A percentile compares a stretch with the other conserved stretches of the same genome.
Conservation (phyloP, 2,113 vertebrate species). For the Bufo bufo region DNA sequence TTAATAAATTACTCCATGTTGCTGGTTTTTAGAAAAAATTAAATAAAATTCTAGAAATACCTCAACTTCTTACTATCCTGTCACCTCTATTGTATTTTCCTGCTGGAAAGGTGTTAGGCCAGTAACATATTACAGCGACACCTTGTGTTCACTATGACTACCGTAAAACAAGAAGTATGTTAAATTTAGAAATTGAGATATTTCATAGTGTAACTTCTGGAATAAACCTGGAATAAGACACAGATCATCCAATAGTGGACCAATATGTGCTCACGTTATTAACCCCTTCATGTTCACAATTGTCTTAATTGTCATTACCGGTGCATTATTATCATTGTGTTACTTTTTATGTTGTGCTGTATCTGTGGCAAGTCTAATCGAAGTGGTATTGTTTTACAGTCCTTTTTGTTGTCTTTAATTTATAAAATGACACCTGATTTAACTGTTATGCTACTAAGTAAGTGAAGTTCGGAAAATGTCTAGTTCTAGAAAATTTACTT, state of each 20-base stretch:
- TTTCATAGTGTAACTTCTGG: not conserved
- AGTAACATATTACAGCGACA: no score
- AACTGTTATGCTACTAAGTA: not conserved
- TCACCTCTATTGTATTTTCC: no score
- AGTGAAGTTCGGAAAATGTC: not conserved
- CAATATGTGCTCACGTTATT: not conserved
- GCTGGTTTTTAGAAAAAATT: no score
- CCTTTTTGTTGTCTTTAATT: not conserved
- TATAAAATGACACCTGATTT: not conserved
- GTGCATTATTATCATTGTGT: not conserved
- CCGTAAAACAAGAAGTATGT: no score
- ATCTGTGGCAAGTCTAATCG: not conserved
- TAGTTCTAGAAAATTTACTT: not conserved
- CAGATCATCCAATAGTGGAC: not conserved
- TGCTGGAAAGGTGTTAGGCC: no score
- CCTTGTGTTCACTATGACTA: no score
- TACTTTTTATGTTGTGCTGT: not conserved
- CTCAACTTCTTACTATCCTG: no score
- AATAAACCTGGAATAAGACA: conserved; percentile 14
- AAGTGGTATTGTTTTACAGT: not conserved
- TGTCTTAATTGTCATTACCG: not conserved
- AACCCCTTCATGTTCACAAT: not conserved
- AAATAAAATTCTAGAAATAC: no score
- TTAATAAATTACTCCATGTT: no score
- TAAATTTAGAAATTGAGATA: no score